A percentile compares a stretch with the other conserved stretches of the same genome.
phyloP scores from a whole-genome alignment of 2,113 vertebrate genomes.

The Colossoma macropomum region DNA sequence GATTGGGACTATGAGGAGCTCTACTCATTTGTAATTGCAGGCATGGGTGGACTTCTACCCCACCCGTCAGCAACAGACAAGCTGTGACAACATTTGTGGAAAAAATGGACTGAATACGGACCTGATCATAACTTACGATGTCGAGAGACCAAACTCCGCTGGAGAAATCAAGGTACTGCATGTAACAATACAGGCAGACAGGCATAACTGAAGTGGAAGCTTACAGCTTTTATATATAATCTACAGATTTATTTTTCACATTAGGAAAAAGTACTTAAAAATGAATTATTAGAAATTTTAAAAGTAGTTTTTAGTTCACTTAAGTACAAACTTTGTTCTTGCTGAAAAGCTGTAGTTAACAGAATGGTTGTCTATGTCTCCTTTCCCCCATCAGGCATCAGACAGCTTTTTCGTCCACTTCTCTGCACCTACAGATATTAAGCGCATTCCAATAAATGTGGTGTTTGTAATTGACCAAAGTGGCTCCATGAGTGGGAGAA shows the following conservation, averaged over 20 bases:
- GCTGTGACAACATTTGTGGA: slow-evolving; percentile 80
- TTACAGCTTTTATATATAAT: too few species aligned
- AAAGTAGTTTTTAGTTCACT: too few species aligned
- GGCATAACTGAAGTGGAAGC: too few species aligned
- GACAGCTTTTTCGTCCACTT: slow-evolving; percentile 92
- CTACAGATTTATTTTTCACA: too few species aligned
- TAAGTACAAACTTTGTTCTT: too few species aligned
- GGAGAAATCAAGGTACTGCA: slow-evolving; percentile 83
- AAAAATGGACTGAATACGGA: slow-evolving; percentile 84
- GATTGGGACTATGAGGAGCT: too few species aligned
- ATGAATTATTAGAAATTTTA: too few species aligned
- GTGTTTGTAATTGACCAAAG: slow-evolving; percentile 91
- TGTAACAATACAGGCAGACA: neutral
- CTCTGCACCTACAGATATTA: slow-evolving; percentile 87
- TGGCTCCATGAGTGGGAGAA: slow-evolving; percentile 86
- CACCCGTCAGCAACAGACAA: slow-evolving; percentile 82
- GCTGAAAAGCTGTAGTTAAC: too few species aligned
- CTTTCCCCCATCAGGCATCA: slow-evolving; percentile 76
- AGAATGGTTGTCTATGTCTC: neutral
- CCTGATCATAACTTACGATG: slow-evolving; percentile 86
- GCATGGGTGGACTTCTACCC: slow-evolving; percentile 86
- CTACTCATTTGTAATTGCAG: too few species aligned
- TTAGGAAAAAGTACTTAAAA: too few species aligned
- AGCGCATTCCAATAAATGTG: slow-evolving; percentile 85
- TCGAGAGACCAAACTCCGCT: slow-evolving; percentile 76